Evolutionary conservation across 1,140 invertebrate genomes (phyloP).

Genomic region (Tenebrio molitor): DNA sequence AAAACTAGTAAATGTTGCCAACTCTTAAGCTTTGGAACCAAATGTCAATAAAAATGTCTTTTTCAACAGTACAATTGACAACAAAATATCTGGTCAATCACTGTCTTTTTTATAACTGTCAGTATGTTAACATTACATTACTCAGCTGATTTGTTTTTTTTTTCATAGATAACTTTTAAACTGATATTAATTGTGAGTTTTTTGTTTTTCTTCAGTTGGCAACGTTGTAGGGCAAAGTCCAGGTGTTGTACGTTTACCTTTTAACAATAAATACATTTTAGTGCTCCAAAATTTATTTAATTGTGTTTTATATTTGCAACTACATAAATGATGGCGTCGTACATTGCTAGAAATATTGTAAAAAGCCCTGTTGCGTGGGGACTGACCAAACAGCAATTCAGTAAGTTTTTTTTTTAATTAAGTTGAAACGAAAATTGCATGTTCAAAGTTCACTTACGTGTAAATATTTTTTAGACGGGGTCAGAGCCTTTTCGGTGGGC

Average conservation of each 20-base stretch:
- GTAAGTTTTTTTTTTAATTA: conserved; percentile 52
- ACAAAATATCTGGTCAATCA: no score
- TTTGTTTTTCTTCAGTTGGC: no score
- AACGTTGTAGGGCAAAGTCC: conserved; percentile 49
- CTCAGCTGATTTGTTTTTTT: no score
- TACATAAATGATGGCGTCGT: conserved; percentile 56
- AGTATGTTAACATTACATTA: no score
- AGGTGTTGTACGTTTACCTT: conserved; percentile 22
- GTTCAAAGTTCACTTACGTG: conserved; percentile 40
- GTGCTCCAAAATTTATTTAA: neutral
- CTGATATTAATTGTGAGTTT: no score
- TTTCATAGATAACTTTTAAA: no score
- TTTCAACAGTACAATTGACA: no score
- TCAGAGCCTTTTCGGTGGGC: conserved; percentile 68
- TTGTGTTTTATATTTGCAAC: conserved; percentile 7
- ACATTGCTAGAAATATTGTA: conserved; percentile 57
- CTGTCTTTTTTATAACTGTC: no score
- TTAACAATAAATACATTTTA: conserved; percentile 14
- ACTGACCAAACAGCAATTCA: conserved; percentile 53
- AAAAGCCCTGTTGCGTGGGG: conserved; percentile 57
- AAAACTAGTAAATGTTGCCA: no score
- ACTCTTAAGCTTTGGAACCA: no score
- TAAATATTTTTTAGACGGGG: conserved; percentile 57
- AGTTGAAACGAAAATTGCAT: neutral
- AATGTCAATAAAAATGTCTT: no score